Conservation (phyloP, 64 coral and sea anemone genomes). For the Catalaphyllia jardinei region DNA sequence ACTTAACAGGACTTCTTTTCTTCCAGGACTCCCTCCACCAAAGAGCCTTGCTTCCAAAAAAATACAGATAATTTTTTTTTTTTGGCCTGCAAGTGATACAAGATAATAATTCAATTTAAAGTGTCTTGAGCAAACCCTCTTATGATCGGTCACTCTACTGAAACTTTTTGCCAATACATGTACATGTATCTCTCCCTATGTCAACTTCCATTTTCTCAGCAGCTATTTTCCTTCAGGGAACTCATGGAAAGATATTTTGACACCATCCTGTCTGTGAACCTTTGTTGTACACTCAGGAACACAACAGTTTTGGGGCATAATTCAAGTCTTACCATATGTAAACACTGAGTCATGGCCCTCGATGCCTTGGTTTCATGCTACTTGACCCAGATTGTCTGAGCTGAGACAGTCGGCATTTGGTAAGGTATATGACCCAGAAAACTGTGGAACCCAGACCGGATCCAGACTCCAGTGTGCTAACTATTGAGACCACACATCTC, state of each 20-base stretch:
- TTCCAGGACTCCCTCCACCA: not conserved
- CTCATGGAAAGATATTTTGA: conserved; percentile 23
- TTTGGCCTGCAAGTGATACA: not conserved
- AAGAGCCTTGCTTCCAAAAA: not conserved
- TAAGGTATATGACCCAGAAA: no score
- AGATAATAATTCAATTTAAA: not conserved
- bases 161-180: no score
- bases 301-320: conserved; percentile 35
- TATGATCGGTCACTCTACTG: no score
- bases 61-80: not conserved
- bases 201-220: no score
- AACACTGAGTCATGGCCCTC: not conserved
- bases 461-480: no score
- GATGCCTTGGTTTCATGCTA: not conserved
- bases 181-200: no score
- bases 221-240: not conserved
- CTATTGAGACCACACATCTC: no score
- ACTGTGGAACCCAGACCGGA: no score
- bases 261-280: not conserved
- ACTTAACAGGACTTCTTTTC: not conserved
- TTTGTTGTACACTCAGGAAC: conserved; percentile 17
- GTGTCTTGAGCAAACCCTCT: not conserved
- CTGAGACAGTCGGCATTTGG: not conserved
- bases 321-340: not conserved
- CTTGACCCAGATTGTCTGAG: not conserved